These are phyloP conservation scores for Megastigmus dorsalis DNA, from an alignment of 2,888 invertebrate species.

Conservation along the genomic window DNA sequence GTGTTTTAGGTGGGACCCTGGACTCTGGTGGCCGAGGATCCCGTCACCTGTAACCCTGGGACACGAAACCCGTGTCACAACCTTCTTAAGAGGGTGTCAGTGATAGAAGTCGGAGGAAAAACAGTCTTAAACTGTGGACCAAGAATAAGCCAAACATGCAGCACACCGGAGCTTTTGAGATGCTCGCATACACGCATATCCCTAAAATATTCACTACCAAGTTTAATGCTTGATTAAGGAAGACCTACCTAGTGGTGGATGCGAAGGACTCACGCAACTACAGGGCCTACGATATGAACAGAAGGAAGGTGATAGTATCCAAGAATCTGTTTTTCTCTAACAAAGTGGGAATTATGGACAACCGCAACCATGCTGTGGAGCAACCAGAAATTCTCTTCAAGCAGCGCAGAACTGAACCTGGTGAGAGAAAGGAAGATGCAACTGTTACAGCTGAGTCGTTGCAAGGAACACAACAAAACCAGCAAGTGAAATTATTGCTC, in stretches of 20 bases:
- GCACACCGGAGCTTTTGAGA: background rate
- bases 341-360: too few relatives aligned
- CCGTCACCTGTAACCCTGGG: too few relatives aligned
- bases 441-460: background rate
- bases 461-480: background rate
- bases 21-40: too few relatives aligned
- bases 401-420: background rate
- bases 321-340: background rate
- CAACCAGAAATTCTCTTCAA: background rate
- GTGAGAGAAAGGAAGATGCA: background rate
- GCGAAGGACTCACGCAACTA: background rate
- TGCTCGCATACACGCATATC: background rate
- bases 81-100: background rate
- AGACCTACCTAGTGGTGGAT: background rate
- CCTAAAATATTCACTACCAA: background rate
- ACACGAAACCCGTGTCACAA: too few relatives aligned
- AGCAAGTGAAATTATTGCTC: background rate
- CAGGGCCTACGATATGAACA: background rate
- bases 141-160: background rate
- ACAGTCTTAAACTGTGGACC: too few relatives aligned
- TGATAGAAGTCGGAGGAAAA: background rate
- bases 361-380: background rate
- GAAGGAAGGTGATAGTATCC: background rate
- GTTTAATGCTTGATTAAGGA: background rate
- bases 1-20: too few relatives aligned